phyloP scores from a whole-genome alignment of 2,888 invertebrate genomes.

The Limnephilus rhombicus region DNA sequence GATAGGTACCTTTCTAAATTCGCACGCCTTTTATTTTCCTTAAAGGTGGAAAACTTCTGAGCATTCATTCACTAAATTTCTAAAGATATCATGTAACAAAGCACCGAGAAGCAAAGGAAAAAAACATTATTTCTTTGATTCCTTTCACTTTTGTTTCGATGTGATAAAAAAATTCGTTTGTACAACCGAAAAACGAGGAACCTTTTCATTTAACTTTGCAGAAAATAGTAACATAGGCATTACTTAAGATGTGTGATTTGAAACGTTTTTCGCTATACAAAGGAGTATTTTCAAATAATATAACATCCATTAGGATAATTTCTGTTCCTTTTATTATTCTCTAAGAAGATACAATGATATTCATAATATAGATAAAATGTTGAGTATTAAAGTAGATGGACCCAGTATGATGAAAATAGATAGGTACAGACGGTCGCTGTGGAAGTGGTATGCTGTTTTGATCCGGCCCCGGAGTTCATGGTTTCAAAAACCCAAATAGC shows the following conservation, averaged over 20 bases:
- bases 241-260: background rate
- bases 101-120: background rate
- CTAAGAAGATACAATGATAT: background rate
- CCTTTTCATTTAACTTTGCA: background rate
- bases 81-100: slow-evolving; percentile 16
- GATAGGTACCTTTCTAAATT: background rate
- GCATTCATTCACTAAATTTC: background rate
- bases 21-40: background rate
- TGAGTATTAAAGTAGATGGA: background rate
- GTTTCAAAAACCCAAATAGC: too few relatives aligned
- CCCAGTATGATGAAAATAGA: background rate
- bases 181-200: background rate
- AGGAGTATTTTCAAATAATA: background rate
- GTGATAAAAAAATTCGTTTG: background rate
- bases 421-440: too few relatives aligned
- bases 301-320: background rate
- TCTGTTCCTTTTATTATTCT: background rate
- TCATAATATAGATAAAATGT: too few relatives aligned
- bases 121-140: slow-evolving; percentile 16
- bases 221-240: background rate
- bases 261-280: background rate
- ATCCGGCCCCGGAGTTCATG: too few relatives aligned
- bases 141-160: slow-evolving; percentile 23
- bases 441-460: too few relatives aligned
- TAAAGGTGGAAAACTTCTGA: background rate